Percentiles rank a stretch among this genome's conserved stretches.
Conservation (phyloP, 2,113 vertebrate genomes). For the Glaucomys volans region DNA sequence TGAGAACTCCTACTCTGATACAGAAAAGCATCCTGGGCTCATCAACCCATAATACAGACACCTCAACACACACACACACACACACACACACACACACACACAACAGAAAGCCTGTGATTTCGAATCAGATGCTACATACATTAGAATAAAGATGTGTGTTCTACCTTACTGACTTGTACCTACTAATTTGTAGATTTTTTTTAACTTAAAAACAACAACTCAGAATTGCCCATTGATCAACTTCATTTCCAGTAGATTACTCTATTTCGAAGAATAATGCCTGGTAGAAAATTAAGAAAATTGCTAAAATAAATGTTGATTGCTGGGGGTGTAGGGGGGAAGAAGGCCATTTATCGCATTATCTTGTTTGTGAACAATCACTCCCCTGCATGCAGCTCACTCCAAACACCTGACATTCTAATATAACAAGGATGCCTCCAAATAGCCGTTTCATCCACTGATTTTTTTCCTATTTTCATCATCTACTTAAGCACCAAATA, state of each 20-base stretch:
- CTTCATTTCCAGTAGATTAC: conserved; percentile 61
- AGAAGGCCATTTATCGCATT: conserved; percentile 57
- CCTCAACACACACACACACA: neutral
- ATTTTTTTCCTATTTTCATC: conserved; percentile 78
- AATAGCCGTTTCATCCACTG: conserved; percentile 73
- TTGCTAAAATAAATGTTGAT: conserved; percentile 69
- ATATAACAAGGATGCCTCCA: conserved; percentile 17
- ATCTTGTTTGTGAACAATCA: conserved; percentile 49
- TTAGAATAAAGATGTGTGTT: neutral
- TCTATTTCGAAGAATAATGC: conserved; percentile 44
- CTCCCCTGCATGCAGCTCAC: neutral
- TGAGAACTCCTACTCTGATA: neutral
- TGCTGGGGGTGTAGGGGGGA: conserved; percentile 60
- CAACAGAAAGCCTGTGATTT: neutral
- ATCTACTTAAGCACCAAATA: conserved; percentile 73
- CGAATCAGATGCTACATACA: neutral
- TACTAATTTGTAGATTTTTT: conserved; percentile 38
- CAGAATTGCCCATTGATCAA: conserved; percentile 54
- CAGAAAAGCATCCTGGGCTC: neutral
- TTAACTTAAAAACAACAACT: neutral
- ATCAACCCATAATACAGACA: no score
- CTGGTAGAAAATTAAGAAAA: conserved; percentile 70
- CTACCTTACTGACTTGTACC: neutral
- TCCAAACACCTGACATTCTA: conserved; percentile 34
- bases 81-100: neutral